Percentiles rank a stretch among this genome's conserved stretches.
Conservation (phyloP, 2,888 invertebrate genomes). For the Drosophila algonquin region DNA sequence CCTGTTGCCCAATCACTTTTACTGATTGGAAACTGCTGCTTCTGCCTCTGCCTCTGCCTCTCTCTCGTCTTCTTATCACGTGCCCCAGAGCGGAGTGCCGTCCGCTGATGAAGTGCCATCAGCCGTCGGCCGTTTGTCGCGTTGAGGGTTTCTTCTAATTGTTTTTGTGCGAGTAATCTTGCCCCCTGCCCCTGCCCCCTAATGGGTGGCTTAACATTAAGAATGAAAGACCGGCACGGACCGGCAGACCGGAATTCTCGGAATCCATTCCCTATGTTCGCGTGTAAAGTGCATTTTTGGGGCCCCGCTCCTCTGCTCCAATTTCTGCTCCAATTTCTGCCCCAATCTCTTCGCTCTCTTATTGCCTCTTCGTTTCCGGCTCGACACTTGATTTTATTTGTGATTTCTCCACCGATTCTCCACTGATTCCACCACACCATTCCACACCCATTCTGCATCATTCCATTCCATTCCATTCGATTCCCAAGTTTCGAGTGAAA, state of each 20-base stretch:
- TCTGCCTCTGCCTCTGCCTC: background rate
- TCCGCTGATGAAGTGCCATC: background rate
- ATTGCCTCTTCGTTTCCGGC: slow-evolving; percentile 27
- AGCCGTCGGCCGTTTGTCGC: background rate
- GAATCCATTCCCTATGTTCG: slow-evolving; percentile 7
- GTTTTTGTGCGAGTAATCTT: slow-evolving; percentile 2
- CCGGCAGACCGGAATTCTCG: slow-evolving; percentile 11
- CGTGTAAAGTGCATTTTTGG: slow-evolving; percentile 16
- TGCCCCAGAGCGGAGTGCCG: slow-evolving; percentile 6
- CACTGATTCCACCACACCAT: slow-evolving; percentile 6
- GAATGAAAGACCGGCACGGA: background rate
- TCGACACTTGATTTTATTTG: slow-evolving; percentile 23
- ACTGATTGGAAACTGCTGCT: slow-evolving; percentile 14
- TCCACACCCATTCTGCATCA: background rate
- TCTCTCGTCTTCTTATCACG: slow-evolving; percentile 22
- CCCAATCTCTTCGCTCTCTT: background rate
- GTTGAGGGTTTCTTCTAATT: slow-evolving; percentile 12
- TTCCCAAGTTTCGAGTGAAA: background rate
- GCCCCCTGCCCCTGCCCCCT: background rate
- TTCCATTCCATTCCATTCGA: background rate
- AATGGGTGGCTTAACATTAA: slow-evolving; percentile 26
- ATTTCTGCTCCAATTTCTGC: slow-evolving; percentile 31
- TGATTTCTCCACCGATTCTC: slow-evolving; percentile 29
- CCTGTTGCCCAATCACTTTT: slow-evolving; percentile 22
- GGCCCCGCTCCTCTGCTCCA: slow-evolving; percentile 1